These are phyloP conservation scores for Apodemia hepburni DNA, from an alignment of 2,888 invertebrate genomes.

Conservation along the genomic window DNA sequence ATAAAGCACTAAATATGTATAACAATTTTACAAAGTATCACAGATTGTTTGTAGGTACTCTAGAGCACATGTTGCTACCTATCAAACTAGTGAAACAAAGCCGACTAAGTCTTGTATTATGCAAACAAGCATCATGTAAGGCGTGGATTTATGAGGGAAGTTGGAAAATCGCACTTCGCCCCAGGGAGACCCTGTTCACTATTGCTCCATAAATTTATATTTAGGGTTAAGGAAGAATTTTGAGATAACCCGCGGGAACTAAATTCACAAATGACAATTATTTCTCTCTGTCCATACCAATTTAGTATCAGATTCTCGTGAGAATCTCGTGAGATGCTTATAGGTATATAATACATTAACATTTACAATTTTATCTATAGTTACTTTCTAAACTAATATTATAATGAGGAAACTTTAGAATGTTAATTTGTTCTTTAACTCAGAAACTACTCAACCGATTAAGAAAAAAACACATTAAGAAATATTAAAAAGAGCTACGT, in stretches of 20 bases:
- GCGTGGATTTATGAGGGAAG: slow-evolving; percentile 77
- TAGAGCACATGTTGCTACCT: slow-evolving; percentile 48
- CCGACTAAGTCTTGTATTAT: slow-evolving; percentile 75
- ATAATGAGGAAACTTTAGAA: too few relatives aligned
- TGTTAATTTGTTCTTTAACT: too few relatives aligned
- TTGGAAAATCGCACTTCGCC: slow-evolving; percentile 65
- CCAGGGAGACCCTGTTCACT: slow-evolving; percentile 52
- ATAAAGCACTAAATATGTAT: slow-evolving; percentile 14
- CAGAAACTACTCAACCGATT: too few relatives aligned
- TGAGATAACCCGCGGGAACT: slow-evolving; percentile 35
- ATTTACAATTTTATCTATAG: too few relatives aligned
- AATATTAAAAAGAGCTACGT: too few relatives aligned
- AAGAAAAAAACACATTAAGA: too few relatives aligned
- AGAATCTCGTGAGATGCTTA: too few relatives aligned
- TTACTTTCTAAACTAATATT: too few relatives aligned
- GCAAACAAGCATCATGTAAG: slow-evolving; percentile 78
- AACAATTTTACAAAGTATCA: slow-evolving; percentile 23
- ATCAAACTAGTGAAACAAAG: slow-evolving; percentile 72
- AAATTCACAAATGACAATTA: slow-evolving; percentile 44
- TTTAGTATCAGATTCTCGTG: not conserved
- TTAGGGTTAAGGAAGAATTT: slow-evolving; percentile 49
- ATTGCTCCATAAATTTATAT: slow-evolving; percentile 70
- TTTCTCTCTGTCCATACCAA: slow-evolving; percentile 28
- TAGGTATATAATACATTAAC: too few relatives aligned
- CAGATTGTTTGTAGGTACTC: slow-evolving; percentile 36